Evolutionary conservation across 2,888 invertebrate genomes (phyloP).

Genomic region (Chesias legatella): DNA sequence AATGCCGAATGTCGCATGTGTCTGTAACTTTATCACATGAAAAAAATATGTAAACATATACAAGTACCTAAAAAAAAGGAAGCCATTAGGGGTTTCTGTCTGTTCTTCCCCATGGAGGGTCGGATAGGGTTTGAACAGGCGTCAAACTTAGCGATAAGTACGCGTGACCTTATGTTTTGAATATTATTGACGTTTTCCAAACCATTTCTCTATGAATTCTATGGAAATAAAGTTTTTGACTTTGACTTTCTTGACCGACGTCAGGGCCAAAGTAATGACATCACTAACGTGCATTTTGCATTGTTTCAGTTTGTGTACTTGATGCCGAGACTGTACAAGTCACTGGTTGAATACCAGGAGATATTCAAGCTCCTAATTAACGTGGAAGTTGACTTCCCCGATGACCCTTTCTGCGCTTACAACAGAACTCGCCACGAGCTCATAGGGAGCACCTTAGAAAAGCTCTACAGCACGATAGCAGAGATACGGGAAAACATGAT

Average conservation of each 20-base stretch:
- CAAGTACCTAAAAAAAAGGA: no score
- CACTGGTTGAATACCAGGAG: slow-evolving; percentile 57
- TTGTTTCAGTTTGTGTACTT: slow-evolving; percentile 80
- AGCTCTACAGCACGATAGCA: slow-evolving; percentile 81
- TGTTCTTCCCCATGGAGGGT: no score
- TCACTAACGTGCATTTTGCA: slow-evolving; percentile 38
- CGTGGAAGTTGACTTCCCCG: slow-evolving; percentile 59
- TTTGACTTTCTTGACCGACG: no score
- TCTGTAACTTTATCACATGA: no score
- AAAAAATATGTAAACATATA: no score
- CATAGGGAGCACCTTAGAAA: slow-evolving; percentile 57
- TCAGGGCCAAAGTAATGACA: slow-evolving; percentile 6
- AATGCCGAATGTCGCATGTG: no score
- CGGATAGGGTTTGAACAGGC: no score
- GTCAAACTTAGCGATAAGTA: no score
- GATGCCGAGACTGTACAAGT: slow-evolving; percentile 80
- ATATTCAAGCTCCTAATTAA: slow-evolving; percentile 58
- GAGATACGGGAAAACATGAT: slow-evolving; percentile 70
- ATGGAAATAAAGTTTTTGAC: slow-evolving; percentile 10
- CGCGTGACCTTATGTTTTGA: no score
- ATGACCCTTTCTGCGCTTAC: slow-evolving; percentile 64
- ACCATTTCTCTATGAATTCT: no score
- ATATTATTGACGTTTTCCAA: no score
- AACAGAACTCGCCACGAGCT: slow-evolving; percentile 61
- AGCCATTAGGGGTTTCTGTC: no score